These are phyloP conservation scores for Misgurnus anguillicaudatus DNA, from an alignment of 2,113 vertebrate genomes.

Conservation along the genomic window DNA sequence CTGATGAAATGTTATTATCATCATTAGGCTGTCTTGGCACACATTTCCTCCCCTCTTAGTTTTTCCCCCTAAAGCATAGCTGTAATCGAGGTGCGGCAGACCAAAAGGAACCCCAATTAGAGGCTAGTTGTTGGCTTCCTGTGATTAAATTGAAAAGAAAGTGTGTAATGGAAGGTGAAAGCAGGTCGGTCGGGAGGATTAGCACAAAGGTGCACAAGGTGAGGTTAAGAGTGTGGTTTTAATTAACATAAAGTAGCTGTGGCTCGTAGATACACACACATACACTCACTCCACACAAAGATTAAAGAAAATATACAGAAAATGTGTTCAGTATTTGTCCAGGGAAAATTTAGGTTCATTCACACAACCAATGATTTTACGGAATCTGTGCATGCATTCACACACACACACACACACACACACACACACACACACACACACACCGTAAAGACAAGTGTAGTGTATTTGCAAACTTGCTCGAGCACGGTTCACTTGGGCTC, in stretches of 20 bases:
- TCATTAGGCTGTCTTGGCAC: constrained; percentile 54
- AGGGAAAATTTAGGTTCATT: too few species aligned
- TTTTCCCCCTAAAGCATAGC: constrained; percentile 34
- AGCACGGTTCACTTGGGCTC: too few species aligned
- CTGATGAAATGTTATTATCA: constrained; percentile 52
- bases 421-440: too few species aligned
- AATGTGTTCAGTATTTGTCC: too few species aligned
- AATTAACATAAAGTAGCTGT: constrained; percentile 50
- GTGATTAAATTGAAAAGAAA: constrained; percentile 58
- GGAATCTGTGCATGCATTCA: too few species aligned
- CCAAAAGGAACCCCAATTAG: constrained; percentile 55
- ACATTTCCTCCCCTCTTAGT: constrained; percentile 35
- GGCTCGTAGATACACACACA: neutral
- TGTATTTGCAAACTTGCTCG: too few species aligned
- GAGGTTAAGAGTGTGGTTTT: constrained; percentile 41
- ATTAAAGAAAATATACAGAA: too few species aligned
- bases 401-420: too few species aligned
- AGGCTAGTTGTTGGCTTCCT: constrained; percentile 49
- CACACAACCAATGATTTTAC: too few species aligned
- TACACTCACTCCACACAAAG: too few species aligned
- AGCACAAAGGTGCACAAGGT: constrained; percentile 43
- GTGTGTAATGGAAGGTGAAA: constrained; percentile 53
- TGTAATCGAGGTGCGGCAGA: constrained; percentile 36
- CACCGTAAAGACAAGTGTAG: too few species aligned
- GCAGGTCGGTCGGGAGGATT: constrained; percentile 49